Base-by-base conservation (phyloP, 2,888 invertebrate species). In the Seira musarum region DNA sequence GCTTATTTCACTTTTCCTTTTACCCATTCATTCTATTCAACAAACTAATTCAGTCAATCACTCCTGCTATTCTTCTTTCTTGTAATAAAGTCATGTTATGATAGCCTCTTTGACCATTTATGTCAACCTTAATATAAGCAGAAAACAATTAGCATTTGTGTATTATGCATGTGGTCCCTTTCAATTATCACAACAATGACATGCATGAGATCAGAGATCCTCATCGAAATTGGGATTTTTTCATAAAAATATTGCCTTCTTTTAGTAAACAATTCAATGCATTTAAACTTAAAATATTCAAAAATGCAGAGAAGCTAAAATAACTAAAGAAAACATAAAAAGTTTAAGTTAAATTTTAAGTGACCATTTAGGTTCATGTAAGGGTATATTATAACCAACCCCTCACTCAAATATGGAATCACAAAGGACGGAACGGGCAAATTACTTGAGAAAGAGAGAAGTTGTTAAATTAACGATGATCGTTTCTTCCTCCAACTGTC, bases 81-180 rank as follows among this genome's bases (percentile, higher is more conserved):
- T 65, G 71, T 40, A 77, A 77, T 77, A 77, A 77, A 77, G 53
- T 69, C 60, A 66, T 77, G 77, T 77, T 77, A 77, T 77, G 77
- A 77, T 77, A 77, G 77, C 77, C 77, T 66, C 77, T 77, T 77
- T 77, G 49, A 66, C 77, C 77, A 77, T 77, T 77, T 77, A 30
- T 77, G 77, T 71, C 71, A 71, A 77, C 77, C 71, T 76, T 77
- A 69, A 67, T 46, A 46, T 21, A 40, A 40, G 40, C 40, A 40
- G 13, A 40, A 40, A 67, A 67, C 67, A 67, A 67, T 19, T 67
- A 22, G 30, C 30, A 25, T 30, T 65, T 17, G 19, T 21, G 63
- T 17, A 21, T 19, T 22, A 22, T 17, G 24, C 24, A 49, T 53
- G 64, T 30, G 53, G 53, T 65, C 73, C 73, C 57, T 73, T 57